These are phyloP conservation scores for Microtus pennsylvanicus DNA, from an alignment of 2,113 vertebrate species.

Conservation along the genomic window DNA sequence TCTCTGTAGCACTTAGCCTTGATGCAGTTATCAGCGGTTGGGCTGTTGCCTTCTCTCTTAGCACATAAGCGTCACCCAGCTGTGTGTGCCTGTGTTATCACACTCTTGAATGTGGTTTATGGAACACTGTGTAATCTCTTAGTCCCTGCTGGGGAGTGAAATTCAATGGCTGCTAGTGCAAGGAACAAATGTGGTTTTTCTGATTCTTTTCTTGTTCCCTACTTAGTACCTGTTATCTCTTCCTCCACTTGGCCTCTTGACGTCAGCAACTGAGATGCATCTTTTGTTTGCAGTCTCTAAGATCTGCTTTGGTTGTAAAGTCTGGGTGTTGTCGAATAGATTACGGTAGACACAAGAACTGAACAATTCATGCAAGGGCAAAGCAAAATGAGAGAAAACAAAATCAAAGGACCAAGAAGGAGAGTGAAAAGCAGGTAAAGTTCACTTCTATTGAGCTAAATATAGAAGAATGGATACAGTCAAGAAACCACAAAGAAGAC, in stretches of 20 bases:
- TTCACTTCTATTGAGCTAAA: not conserved
- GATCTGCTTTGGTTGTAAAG: constrained; percentile 23
- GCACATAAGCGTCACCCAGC: not conserved
- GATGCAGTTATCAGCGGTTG: not conserved
- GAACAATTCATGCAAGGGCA: not conserved
- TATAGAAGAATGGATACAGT: not conserved
- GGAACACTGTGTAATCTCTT: not conserved
- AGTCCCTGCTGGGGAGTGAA: not conserved
- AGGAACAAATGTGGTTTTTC: not conserved
- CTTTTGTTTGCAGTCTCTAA: not conserved
- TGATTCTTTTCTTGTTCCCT: not conserved
- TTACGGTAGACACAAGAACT: not conserved
- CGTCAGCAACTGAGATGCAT: not conserved
- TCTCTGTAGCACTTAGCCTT: not conserved
- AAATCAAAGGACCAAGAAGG: not conserved
- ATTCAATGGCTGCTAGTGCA: not conserved
- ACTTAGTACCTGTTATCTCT: not conserved
- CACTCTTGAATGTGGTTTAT: not conserved
- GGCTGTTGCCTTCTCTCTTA: not conserved
- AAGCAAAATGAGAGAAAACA: not conserved
- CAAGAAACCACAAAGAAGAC: not conserved
- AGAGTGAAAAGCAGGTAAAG: not conserved
- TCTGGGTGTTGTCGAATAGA: not conserved
- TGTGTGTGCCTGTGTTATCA: not conserved
- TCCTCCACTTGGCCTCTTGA: not conserved